A percentile compares a stretch with the other conserved stretches of the same genome.
Evolutionary conservation across 1,140 invertebrate species (phyloP).

Genomic region (Lerema accius): DNA sequence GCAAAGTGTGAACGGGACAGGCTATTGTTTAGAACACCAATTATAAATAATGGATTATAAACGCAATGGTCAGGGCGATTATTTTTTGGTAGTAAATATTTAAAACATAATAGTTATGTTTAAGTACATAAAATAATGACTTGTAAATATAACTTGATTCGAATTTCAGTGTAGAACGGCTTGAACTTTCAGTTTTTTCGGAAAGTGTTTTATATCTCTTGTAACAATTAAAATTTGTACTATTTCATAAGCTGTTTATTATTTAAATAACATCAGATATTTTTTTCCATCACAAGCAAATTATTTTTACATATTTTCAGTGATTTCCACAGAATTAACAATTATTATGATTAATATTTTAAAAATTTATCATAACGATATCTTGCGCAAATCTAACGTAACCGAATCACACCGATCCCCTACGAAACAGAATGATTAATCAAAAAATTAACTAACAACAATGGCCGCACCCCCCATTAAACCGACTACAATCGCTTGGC

Average conservation of each 20-base stretch:
- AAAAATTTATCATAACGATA: conserved; percentile 11
- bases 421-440: conserved; percentile 75
- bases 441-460: conserved; percentile 82
- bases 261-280: too few relatives aligned
- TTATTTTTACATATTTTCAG: background rate
- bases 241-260: too few relatives aligned
- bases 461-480: conserved; percentile 69
- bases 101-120: too few relatives aligned
- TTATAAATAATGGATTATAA: conserved; percentile 16
- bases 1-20: conserved; percentile 13
- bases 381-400: conserved; percentile 55
- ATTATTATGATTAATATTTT: background rate
- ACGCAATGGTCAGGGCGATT: conserved; percentile 1
- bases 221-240: too few relatives aligned
- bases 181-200: too few relatives aligned
- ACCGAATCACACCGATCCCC: conserved; percentile 60
- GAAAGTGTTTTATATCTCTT: too few relatives aligned
- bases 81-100: background rate
- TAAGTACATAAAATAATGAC: background rate
- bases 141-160: background rate
- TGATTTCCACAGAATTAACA: background rate
- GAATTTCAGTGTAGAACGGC: too few relatives aligned
- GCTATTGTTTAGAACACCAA: conserved; percentile 19
- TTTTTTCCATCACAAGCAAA: conserved; percentile 23
- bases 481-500: conserved; percentile 69